Percentiles rank a stretch among this genome's conserved stretches.
Evolutionary conservation across 2,888 invertebrate genomes (phyloP).

Genomic region (Azorinus chamasolen): DNA sequence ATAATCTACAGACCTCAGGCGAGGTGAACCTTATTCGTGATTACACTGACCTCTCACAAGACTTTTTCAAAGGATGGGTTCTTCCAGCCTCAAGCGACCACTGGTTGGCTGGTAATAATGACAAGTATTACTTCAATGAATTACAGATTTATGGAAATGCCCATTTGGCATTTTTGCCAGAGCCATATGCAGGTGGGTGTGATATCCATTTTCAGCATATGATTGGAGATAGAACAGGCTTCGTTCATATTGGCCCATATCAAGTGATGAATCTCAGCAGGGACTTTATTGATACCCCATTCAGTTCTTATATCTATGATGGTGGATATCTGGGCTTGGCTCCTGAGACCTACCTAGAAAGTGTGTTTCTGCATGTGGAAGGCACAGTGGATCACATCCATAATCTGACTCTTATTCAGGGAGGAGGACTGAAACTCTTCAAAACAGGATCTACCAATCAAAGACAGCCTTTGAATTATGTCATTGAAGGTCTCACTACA

Average conservation of each 20-base stretch:
- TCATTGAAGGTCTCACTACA: conserved; percentile 72
- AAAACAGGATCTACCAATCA: conserved; percentile 76
- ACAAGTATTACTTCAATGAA: conserved; percentile 73
- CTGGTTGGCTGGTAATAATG: conserved; percentile 65
- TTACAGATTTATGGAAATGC: conserved; percentile 78
- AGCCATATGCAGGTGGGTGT: conserved; percentile 64
- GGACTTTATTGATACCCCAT: conserved; percentile 74
- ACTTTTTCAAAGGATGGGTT: conserved; percentile 80
- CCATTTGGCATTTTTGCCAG: conserved; percentile 75
- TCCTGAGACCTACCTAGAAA: conserved; percentile 73
- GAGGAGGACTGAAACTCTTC: conserved; percentile 70
- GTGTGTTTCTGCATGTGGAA: conserved; percentile 75
- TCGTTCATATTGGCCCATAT: conserved; percentile 75
- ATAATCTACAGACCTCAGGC: conserved; percentile 49
- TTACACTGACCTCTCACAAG: conserved; percentile 69
- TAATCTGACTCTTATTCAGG: conserved; percentile 76
- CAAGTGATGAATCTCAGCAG: conserved; percentile 76
- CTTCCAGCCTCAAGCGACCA: conserved; percentile 72
- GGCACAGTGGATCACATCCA: conserved; percentile 76
- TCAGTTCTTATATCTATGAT: conserved; percentile 76
- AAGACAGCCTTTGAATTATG: conserved; percentile 62
- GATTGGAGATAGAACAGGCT: conserved; percentile 79
- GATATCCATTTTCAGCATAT: conserved; percentile 74
- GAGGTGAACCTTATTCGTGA: conserved; percentile 58
- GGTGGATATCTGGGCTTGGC: conserved; percentile 77